Percentiles rank a stretch among this genome's conserved stretches.
These are phyloP conservation scores for Cheilosia variabilis DNA, from an alignment of 2,888 invertebrate species.

Conservation along the genomic window DNA sequence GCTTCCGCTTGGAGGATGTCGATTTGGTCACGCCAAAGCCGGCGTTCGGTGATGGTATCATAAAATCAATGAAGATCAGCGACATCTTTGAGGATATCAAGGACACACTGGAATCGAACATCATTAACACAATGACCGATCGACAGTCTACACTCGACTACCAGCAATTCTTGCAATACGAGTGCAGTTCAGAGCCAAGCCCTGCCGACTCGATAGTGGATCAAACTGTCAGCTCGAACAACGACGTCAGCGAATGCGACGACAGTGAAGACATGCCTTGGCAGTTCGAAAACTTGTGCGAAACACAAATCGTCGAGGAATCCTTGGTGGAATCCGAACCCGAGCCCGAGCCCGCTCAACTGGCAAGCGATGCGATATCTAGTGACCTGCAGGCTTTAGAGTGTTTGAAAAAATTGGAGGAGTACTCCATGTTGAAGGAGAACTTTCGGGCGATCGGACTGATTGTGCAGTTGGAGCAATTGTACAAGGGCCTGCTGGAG, in stretches of 20 bases:
- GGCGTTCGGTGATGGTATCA: neutral
- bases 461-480: constrained; percentile 80
- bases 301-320: constrained; percentile 7
- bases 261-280: constrained; percentile 17
- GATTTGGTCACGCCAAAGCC: constrained; percentile 20
- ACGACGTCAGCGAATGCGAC: constrained; percentile 27
- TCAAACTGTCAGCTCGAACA: constrained; percentile 36
- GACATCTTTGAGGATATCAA: constrained; percentile 62
- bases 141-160: constrained; percentile 8
- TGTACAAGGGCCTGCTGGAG: constrained; percentile 77
- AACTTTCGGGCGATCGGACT: constrained; percentile 82
- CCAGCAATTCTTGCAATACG: neutral
- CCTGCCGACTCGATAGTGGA: constrained; percentile 4
- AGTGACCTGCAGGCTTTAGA: constrained; percentile 78
- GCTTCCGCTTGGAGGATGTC: constrained; percentile 27
- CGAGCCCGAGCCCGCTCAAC: neutral
- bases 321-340: neutral
- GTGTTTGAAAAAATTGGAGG: constrained; percentile 80
- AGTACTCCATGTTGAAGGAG: constrained; percentile 80
- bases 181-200: neutral
- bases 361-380: constrained; percentile 71
- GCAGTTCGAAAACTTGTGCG: constrained; percentile 25
- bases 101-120: constrained; percentile 9
- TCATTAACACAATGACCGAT: neutral
- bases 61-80: constrained; percentile 34